Evolutionary conservation across 2,888 invertebrate species (phyloP).

Genomic region (Colletes collaris): DNA sequence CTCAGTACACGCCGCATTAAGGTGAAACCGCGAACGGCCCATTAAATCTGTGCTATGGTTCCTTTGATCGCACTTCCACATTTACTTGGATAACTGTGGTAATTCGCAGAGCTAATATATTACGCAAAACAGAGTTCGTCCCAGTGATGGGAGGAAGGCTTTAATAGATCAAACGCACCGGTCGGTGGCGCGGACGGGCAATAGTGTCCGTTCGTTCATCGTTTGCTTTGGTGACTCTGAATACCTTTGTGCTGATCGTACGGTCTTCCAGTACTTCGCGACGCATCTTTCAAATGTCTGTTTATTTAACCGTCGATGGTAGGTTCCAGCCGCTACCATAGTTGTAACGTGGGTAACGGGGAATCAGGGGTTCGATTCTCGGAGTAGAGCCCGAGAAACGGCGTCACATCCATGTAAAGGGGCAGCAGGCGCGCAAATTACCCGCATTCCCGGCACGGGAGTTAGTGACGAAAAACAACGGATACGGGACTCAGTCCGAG

Average conservation of each 20-base stretch:
- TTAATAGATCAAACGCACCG: too few species aligned
- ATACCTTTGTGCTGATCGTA: too few species aligned
- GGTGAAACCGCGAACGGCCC: constrained; percentile 86
- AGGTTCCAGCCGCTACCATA: constrained; percentile 88
- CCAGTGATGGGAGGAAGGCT: too few species aligned
- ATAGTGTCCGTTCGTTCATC: too few species aligned
- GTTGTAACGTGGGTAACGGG: constrained; percentile 89
- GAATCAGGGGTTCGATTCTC: constrained; percentile 90
- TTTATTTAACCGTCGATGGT: constrained; percentile 88
- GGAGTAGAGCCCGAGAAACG: constrained; percentile 88
- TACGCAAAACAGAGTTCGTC: constrained; percentile 79
- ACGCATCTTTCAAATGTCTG: constrained; percentile 87
- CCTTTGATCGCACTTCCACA: constrained; percentile 84
- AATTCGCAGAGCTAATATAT: constrained; percentile 89
- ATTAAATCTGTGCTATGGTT: constrained; percentile 86
- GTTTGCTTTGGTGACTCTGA: too few species aligned
- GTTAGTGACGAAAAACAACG: constrained; percentile 88
- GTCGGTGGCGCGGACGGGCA: too few species aligned
- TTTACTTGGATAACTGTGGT: constrained; percentile 86
- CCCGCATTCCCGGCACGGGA: constrained; percentile 86
- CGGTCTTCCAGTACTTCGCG: constrained; percentile 81
- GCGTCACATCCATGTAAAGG: constrained; percentile 87
- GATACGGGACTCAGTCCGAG: constrained; percentile 84
- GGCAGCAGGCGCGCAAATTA: constrained; percentile 86
- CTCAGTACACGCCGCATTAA: constrained; percentile 85